These are phyloP conservation scores for Brachyptera risi DNA, from an alignment of 2,888 invertebrate species.

Conservation along the genomic window DNA sequence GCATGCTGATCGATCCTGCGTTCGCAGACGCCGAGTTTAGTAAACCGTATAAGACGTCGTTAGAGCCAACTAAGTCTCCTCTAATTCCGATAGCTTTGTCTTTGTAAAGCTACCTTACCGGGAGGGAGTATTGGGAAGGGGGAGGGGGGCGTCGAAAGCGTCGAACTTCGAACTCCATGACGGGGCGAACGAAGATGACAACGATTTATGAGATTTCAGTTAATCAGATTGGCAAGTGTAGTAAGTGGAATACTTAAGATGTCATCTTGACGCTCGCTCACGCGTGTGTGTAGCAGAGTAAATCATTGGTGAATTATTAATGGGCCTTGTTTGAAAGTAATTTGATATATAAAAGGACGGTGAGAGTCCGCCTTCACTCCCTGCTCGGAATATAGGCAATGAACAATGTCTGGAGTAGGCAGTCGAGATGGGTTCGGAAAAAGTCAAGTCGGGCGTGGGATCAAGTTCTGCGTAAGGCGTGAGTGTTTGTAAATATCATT, in stretches of 20 bases:
- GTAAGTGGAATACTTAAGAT: background rate
- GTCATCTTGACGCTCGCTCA: background rate
- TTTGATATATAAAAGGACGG: background rate
- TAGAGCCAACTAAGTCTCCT: background rate
- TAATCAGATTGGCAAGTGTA: background rate
- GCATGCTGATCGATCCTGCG: background rate
- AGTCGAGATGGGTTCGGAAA: no score
- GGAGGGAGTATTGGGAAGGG: no score
- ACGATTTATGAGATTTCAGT: background rate
- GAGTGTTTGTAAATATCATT: no score
- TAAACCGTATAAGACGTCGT: conserved; percentile 3
- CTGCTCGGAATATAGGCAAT: no score
- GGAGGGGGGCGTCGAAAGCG: background rate
- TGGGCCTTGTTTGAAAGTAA: background rate
- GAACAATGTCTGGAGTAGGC: no score
- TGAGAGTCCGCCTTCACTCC: no score
- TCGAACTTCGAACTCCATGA: background rate
- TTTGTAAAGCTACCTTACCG: background rate
- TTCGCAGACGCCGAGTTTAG: background rate
- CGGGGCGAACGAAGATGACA: background rate
- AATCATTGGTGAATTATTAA: background rate
- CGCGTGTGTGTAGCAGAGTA: background rate
- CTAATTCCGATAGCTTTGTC: conserved; percentile 13
- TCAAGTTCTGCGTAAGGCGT: no score
- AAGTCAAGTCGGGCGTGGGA: no score